Conservation (phyloP, 2,113 vertebrate species). For the Abramis brama region DNA sequence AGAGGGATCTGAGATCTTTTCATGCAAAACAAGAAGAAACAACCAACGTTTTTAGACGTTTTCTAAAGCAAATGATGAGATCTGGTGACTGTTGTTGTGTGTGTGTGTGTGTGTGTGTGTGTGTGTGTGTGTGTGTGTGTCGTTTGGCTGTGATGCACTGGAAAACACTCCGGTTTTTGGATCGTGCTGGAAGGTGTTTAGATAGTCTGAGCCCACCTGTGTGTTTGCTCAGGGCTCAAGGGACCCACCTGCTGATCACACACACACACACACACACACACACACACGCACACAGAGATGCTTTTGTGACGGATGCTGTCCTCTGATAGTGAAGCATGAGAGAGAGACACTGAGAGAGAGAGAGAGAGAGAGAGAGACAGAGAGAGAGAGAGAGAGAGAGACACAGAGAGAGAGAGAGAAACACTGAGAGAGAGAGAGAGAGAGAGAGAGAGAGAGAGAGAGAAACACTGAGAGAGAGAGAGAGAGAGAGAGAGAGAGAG, state of each 20-base stretch:
- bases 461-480: constrained; percentile 1
- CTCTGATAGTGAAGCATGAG: constrained; percentile 13
- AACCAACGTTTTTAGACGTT: neutral
- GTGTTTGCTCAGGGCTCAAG: constrained; percentile 58
- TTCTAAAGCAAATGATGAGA: neutral
- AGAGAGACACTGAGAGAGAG: neutral
- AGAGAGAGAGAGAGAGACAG: neutral
- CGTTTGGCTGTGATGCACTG: constrained; percentile 52
- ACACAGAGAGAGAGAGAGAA: constrained; percentile 3
- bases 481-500: neutral
- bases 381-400: constrained; percentile 20
- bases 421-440: neutral
- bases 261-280: no score
- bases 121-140: neutral
- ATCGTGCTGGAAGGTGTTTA: constrained; percentile 64
- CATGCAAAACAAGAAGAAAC: neutral
- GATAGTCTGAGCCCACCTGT: constrained; percentile 67
- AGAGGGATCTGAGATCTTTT: neutral
- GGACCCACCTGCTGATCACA: no score
- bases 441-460: constrained; percentile 7
- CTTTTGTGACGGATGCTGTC: constrained; percentile 7
- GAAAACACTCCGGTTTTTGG: constrained; percentile 67
- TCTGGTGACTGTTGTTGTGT: constrained; percentile 2
- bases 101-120: constrained; percentile 34
- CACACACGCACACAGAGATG: constrained; percentile 40